A percentile compares a stretch with the other conserved stretches of the same genome.
These are phyloP conservation scores for Artibeus lituratus DNA, from an alignment of 2,797 vertebrate genomes.

Conservation along the genomic window DNA sequence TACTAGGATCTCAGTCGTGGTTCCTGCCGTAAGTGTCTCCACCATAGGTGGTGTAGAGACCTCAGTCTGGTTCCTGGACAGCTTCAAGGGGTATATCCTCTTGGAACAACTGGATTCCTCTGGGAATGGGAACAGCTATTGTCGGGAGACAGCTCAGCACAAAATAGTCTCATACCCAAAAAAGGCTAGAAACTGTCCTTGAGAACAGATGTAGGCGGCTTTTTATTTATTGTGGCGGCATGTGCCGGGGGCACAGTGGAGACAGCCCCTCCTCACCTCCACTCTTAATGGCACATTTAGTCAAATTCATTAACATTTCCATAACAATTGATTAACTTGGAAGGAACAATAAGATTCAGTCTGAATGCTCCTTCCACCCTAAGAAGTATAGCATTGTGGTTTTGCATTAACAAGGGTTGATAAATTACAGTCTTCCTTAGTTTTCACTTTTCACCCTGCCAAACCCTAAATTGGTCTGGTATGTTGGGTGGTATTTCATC, in stretches of 20 bases:
- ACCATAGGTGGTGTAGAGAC: background rate
- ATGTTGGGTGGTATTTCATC: background rate
- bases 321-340: background rate
- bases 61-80: background rate
- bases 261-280: background rate
- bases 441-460: background rate
- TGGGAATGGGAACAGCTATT: slow-evolving; percentile 47
- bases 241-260: background rate
- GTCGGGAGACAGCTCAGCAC: background rate
- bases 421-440: background rate
- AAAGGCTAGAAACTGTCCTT: slow-evolving; percentile 18
- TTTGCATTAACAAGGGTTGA: background rate
- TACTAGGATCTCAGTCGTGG: background rate
- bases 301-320: background rate
- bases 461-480: background rate
- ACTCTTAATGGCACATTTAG: background rate
- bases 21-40: no score
- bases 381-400: background rate
- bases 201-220: background rate
- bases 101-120: slow-evolving; percentile 34
- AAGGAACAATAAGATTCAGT: background rate
- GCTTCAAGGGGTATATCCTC: background rate
- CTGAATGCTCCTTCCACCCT: background rate
- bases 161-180: slow-evolving; percentile 5
- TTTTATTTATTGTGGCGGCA: background rate